These are phyloP conservation scores for Pipra filicauda DNA, from an alignment of 2,113 vertebrate genomes.

Conservation along the genomic window DNA sequence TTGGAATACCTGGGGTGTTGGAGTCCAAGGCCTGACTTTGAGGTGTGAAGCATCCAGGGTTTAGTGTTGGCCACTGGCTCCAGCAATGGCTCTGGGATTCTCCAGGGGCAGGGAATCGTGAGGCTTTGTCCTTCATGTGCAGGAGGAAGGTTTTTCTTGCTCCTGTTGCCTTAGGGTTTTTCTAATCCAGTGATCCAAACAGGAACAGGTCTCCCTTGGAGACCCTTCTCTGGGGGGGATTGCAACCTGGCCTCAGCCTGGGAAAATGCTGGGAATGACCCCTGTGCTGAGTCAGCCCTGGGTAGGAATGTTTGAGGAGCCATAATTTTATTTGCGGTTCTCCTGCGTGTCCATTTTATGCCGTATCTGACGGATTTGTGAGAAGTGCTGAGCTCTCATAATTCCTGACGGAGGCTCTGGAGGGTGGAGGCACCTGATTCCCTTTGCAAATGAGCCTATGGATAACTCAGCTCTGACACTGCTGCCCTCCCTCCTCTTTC, in stretches of 20 bases:
- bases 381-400: background rate
- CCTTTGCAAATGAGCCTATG: background rate
- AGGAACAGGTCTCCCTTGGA: background rate
- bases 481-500: background rate
- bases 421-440: background rate
- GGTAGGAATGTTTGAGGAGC: background rate
- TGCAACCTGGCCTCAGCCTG: background rate
- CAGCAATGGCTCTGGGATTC: background rate
- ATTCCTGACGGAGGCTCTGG: background rate
- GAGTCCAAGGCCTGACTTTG: background rate
- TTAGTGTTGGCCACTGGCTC: background rate
- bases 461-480: background rate
- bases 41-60: background rate
- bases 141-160: background rate
- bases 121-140: background rate
- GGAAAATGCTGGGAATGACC: background rate
- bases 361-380: background rate
- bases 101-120: rapidly evolving
- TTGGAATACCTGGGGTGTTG: background rate
- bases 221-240: background rate
- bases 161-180: background rate
- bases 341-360: rapidly evolving
- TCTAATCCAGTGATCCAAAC: background rate
- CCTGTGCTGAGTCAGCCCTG: background rate
- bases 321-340: background rate